Conservation (phyloP, 2,888 invertebrate genomes). For the Limnephilus auricula region DNA sequence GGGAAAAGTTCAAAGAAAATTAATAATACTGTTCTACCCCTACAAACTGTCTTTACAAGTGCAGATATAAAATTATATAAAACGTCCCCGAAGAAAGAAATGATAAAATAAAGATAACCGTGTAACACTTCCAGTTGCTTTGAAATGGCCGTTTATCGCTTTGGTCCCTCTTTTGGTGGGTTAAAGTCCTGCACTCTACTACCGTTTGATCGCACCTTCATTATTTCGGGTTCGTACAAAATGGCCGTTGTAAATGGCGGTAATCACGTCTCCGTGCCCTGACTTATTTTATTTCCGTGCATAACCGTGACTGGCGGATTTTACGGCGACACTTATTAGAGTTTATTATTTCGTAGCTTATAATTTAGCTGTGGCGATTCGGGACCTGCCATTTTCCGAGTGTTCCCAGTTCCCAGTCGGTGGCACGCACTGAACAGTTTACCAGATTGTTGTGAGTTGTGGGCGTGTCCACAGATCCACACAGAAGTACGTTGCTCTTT, state of each 20-base stretch:
- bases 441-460: background rate
- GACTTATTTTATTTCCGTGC: conserved; percentile 57
- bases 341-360: conserved; percentile 59
- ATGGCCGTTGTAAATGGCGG: conserved; percentile 43
- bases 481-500: no score
- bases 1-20: background rate
- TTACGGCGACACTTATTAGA: conserved; percentile 61
- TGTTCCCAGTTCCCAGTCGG: conserved; percentile 24
- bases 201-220: conserved; percentile 29
- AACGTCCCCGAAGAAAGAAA: background rate
- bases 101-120: background rate
- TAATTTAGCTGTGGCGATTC: conserved; percentile 45
- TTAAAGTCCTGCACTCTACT: background rate
- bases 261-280: conserved; percentile 27
- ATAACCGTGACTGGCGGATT: conserved; percentile 55
- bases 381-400: conserved; percentile 41
- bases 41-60: background rate
- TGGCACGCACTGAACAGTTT: background rate
- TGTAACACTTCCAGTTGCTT: background rate
- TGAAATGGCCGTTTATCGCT: background rate
- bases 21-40: background rate
- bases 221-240: conserved; percentile 32
- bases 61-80: background rate
- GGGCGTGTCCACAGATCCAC: background rate
- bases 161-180: background rate